These are phyloP conservation scores for Dasypolia templi DNA, from an alignment of 2,888 invertebrate species.

Conservation along the genomic window DNA sequence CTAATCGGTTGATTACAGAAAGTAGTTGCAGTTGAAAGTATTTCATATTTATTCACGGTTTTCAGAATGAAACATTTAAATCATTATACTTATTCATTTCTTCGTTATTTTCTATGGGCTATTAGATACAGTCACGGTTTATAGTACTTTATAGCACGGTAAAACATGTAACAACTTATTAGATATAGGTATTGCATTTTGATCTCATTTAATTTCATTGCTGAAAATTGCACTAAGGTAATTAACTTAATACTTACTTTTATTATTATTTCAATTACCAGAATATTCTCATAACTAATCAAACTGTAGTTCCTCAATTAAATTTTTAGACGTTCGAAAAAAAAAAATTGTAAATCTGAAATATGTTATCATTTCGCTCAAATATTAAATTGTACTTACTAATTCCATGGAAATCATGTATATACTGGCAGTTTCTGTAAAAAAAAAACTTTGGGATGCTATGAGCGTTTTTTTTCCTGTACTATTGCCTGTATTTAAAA, in stretches of 20 bases:
- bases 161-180: constrained; percentile 4
- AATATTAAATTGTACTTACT: not conserved
- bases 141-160: not conserved
- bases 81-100: constrained; percentile 9
- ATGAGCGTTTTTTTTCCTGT: not conserved
- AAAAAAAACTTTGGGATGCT: not conserved
- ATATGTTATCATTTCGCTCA: not conserved
- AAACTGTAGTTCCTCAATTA: not conserved
- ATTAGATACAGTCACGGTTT: constrained; percentile 43
- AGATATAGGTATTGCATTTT: constrained; percentile 5
- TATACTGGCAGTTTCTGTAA: not conserved
- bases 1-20: not conserved
- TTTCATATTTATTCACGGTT: constrained; percentile 28
- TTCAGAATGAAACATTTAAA: constrained; percentile 31
- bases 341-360: too few relatives aligned
- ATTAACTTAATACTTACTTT: not conserved
- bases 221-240: constrained; percentile 12
- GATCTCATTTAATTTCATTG: constrained; percentile 22
- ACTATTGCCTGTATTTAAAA: too few relatives aligned
- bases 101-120: constrained; percentile 19
- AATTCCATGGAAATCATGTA: not conserved
- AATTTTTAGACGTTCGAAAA: not conserved
- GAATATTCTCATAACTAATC: too few relatives aligned
- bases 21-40: not conserved
- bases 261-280: constrained; percentile 19